phyloP scores from a whole-genome alignment of 2,888 invertebrate genomes.

The Phragmatobia fuliginosa region DNA sequence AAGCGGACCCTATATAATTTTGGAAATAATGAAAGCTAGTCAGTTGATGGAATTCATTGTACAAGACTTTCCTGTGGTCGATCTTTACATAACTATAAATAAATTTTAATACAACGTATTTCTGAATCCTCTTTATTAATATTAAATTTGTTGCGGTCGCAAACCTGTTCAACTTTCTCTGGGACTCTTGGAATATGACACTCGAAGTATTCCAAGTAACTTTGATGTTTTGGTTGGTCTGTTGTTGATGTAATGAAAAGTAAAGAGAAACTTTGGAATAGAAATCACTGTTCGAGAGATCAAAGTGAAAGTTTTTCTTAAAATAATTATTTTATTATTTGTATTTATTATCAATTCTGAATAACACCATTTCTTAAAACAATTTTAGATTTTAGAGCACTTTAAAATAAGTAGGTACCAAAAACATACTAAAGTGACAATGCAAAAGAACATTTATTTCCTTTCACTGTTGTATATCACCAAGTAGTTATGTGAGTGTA shows the following conservation, averaged over 20 bases:
- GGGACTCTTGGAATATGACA: not conserved
- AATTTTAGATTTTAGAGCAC: not conserved
- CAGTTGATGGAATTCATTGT: too few relatives aligned
- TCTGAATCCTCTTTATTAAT: not conserved
- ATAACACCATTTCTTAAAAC: too few relatives aligned
- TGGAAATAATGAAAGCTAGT: too few relatives aligned
- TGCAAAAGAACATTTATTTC: conserved; percentile 55
- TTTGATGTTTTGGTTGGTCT: not conserved
- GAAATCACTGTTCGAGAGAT: not conserved
- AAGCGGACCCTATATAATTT: too few relatives aligned
- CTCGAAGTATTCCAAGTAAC: not conserved
- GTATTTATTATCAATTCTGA: too few relatives aligned
- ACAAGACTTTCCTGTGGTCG: too few relatives aligned
- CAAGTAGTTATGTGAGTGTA: conserved; percentile 60
- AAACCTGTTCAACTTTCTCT: not conserved
- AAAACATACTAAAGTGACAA: too few relatives aligned
- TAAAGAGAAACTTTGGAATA: not conserved
- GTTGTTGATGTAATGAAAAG: not conserved
- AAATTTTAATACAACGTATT: not conserved
- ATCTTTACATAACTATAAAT: not conserved
- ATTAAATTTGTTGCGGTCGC: not conserved
- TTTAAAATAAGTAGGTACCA: conserved; percentile 33
- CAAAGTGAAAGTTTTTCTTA: not conserved
- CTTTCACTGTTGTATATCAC: conserved; percentile 62
- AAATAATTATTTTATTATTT: too few relatives aligned